These are phyloP conservation scores for Alligator sinensis DNA, from an alignment of 2,113 vertebrate genomes.

Conservation along the genomic window DNA sequence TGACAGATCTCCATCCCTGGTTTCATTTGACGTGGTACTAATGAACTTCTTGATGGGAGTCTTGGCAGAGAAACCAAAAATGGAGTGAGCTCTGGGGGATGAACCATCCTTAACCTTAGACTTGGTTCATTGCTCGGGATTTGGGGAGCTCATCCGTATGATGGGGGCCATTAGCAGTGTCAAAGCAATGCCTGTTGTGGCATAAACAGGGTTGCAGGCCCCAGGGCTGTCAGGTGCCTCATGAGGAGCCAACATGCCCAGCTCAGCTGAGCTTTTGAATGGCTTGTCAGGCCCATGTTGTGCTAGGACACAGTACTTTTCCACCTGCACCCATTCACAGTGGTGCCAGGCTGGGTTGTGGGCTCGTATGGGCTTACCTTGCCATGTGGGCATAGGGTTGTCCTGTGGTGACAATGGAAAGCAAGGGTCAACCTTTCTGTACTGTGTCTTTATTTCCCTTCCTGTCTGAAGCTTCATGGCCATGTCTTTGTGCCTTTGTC, in stretches of 20 bases:
- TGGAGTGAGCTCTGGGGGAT: not conserved
- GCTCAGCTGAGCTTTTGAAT: not conserved
- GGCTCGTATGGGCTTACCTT: accelerated
- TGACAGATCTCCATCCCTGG: not conserved
- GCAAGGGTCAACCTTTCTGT: not conserved
- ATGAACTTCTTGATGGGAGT: not conserved
- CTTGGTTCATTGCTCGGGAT: not conserved
- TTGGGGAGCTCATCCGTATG: not conserved
- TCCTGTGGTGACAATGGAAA: not conserved
- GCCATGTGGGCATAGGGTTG: accelerated
- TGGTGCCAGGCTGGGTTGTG: not conserved
- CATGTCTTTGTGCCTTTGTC: not conserved
- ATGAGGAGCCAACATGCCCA: too few species aligned
- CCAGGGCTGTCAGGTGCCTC: not conserved
- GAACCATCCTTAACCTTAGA: not conserved
- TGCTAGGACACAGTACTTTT: too few species aligned
- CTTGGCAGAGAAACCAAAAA: not conserved
- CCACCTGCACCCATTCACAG: not conserved
- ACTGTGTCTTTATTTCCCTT: not conserved
- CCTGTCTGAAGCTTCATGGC: not conserved
- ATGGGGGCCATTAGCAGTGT: not conserved
- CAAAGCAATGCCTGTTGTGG: not conserved
- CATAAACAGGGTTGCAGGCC: not conserved
- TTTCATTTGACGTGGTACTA: not conserved
- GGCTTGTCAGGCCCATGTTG: not conserved